Conservation (phyloP, 2,797 vertebrate genomes). For the Pitangus sulphuratus region DNA sequence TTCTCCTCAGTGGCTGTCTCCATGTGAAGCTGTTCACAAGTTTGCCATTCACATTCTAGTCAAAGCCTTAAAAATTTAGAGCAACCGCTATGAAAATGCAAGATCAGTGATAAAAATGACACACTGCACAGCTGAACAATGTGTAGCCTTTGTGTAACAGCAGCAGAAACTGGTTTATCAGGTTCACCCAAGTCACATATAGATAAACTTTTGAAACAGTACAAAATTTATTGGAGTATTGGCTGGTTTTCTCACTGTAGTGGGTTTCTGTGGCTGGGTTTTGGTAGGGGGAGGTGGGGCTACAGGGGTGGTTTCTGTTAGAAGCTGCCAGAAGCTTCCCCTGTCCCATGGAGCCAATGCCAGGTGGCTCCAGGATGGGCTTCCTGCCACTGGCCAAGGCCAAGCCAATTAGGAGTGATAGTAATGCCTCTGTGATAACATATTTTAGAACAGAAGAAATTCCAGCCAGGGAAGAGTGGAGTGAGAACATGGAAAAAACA, state of each 20-base stretch:
- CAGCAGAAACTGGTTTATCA: constrained; percentile 24
- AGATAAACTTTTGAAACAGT: not conserved
- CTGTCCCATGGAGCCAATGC: no score
- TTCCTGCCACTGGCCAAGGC: no score
- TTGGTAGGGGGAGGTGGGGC: no score
- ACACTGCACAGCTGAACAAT: not conserved
- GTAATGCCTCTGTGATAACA: no score
- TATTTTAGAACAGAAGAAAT: no score
- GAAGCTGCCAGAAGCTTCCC: no score
- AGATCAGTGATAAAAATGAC: not conserved
- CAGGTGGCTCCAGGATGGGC: no score
- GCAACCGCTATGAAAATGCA: not conserved
- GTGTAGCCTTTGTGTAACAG: not conserved
- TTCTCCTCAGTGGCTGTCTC: not conserved
- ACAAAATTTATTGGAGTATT: not conserved
- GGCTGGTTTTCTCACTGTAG: not conserved
- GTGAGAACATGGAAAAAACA: no score
- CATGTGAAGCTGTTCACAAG: not conserved
- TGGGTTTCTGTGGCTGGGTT: no score
- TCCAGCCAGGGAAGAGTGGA: no score
- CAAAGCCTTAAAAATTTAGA: not conserved
- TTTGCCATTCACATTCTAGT: not conserved
- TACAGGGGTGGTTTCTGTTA: no score
- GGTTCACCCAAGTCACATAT: not conserved
- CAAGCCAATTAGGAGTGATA: no score